phyloP scores from a whole-genome alignment of 2,797 vertebrate species.

The Momotus momota region DNA sequence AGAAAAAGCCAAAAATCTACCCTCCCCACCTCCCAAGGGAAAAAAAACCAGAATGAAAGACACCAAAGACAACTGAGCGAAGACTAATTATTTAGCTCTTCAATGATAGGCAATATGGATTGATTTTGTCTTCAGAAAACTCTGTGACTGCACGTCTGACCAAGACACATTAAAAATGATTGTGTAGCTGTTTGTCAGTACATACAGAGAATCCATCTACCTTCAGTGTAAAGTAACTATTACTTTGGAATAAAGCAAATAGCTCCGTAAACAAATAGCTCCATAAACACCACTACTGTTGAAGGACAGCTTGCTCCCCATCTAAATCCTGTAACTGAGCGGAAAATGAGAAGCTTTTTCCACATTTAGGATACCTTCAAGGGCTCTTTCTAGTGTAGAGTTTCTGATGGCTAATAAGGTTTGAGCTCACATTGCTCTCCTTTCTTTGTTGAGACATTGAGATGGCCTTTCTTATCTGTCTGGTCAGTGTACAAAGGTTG shows the following conservation, averaged over 20 bases:
- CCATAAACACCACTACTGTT: not conserved
- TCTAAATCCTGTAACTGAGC: not conserved
- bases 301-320: not conserved
- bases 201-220: not conserved
- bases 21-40: accelerated
- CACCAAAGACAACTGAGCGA: not conserved
- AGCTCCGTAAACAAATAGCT: not conserved
- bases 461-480: not conserved
- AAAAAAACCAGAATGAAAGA: not conserved
- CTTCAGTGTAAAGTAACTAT: not conserved
- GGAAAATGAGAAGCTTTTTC: not conserved
- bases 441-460: not conserved
- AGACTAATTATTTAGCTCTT: not conserved
- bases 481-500: not conserved
- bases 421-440: not conserved
- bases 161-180: not conserved
- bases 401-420: not conserved
- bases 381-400: not conserved
- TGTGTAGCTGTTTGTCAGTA: not conserved
- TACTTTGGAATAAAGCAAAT: not conserved
- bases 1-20: not conserved
- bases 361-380: not conserved
- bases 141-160: not conserved
- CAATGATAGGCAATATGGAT: not conserved
- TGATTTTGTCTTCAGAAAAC: not conserved